phyloP scores from a whole-genome alignment of 2,888 invertebrate species.

The Ecdyonurus torrentis region DNA sequence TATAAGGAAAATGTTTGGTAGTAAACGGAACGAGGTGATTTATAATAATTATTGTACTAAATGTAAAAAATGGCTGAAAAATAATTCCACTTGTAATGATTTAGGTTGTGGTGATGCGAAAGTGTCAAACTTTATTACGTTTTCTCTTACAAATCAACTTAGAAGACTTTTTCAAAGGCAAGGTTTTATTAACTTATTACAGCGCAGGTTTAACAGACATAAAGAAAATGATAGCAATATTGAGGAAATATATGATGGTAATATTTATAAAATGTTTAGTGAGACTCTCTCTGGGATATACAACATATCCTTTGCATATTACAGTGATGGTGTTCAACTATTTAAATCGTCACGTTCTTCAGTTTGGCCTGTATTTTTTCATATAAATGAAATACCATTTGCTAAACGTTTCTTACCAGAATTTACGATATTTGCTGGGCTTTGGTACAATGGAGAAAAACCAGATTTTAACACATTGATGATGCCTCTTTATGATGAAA shows the following conservation, averaged over 20 bases:
- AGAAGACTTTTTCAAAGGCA: neutral
- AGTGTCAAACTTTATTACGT: neutral
- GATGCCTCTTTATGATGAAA: neutral
- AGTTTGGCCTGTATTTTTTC: neutral
- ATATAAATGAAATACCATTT: slow-evolving; percentile 1
- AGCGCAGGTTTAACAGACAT: neutral
- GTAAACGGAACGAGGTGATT: neutral
- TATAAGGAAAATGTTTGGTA: neutral
- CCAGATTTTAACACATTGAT: neutral
- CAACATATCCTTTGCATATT: neutral
- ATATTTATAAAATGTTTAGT: neutral
- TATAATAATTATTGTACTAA: neutral
- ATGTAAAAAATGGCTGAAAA: neutral
- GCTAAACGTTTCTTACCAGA: neutral
- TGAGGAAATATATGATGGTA: neutral
- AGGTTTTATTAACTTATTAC: neutral
- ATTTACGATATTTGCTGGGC: neutral
- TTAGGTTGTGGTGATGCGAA: neutral
- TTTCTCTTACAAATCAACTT: neutral
- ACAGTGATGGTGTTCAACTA: neutral
- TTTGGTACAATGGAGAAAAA: neutral
- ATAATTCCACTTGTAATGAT: neutral
- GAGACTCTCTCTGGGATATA: neutral
- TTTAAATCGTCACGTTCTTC: neutral
- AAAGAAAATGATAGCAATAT: neutral